Base-by-base conservation (phyloP, 2,113 vertebrate species). In the Collichthys lucidus region DNA sequence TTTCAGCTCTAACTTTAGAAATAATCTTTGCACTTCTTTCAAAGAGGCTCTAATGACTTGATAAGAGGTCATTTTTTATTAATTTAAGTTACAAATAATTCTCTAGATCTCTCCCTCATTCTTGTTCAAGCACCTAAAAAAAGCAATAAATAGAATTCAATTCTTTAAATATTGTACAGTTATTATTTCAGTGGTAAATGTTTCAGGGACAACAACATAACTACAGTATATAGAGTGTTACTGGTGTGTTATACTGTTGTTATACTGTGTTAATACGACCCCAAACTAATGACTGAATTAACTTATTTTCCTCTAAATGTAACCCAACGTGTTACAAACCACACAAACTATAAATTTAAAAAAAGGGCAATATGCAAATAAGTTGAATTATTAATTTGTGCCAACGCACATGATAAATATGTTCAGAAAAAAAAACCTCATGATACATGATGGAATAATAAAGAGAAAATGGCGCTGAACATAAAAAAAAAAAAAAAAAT, bases 171-270 rank as follows among this genome's bases (percentile, higher is more conserved):
- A 78, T 22, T 0, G 19, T 15, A 40, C 10, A 59, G 6, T 40
- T 49, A 62, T 73, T 65, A 75, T 52, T 63, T 70, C 10, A 82
- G 66, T 71, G 76, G 68, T 76, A 59, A 79, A 84, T 76, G 82
- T 66, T 19, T 70, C 61, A 75, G 52, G 65, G 52, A 17, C 52
- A 29, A 55, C 6, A 29, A 66, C 26, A 71, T 12, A 66, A 55
- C 22, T 9, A 46, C 15, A 65, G 53, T 47, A 68, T 0, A 57
- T 49, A 49, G 55, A 55, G 63, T 64, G 62, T 74, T 63, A 82
- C 50, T 64, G 76, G n/a, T 76, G 66, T 59, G 71, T 65, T 77
- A 56, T 20, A 52, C 22, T 22, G 22, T 11, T 62, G 71, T 65
- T 77, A 56, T 20, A 52, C 22, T 22, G n/a, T n/a, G n/a, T n/a